Evolutionary conservation across 2,797 vertebrate genomes (phyloP).

Genomic region (Sandelia bainsii): DNA sequence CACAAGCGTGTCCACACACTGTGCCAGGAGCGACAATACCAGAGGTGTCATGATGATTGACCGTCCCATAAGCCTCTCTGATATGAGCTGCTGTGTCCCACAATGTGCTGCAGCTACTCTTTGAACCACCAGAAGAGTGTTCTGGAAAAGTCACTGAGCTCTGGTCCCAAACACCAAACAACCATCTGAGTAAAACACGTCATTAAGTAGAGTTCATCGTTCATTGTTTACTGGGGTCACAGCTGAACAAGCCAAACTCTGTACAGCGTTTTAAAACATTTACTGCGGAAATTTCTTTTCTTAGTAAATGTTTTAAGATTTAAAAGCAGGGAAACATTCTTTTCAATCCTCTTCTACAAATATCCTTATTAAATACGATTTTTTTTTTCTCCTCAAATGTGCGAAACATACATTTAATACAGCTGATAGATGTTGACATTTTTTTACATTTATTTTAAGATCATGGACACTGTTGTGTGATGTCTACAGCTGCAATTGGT

Average conservation of each 20-base stretch:
- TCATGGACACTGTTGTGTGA: too few species aligned
- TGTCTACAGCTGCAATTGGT: background rate
- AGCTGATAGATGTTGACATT: too few species aligned
- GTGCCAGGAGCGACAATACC: constrained; percentile 33
- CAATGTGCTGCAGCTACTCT: constrained; percentile 31
- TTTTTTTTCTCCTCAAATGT: too few species aligned
- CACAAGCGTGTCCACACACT: constrained; percentile 16
- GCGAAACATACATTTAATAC: too few species aligned
- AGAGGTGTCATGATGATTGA: constrained; percentile 65
- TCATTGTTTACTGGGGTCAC: background rate
- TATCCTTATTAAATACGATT: too few species aligned
- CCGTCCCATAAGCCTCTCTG: constrained; percentile 54
- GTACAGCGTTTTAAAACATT: too few species aligned
- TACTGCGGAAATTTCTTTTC: too few species aligned
- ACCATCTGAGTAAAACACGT: background rate
- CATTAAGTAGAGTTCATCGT: background rate
- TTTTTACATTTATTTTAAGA: too few species aligned
- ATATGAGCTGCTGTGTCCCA: constrained; percentile 50
- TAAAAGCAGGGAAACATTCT: too few species aligned
- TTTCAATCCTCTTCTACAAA: too few species aligned
- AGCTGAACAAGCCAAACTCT: background rate
- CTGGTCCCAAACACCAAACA: background rate
- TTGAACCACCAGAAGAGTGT: constrained; percentile 5
- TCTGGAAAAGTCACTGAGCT: background rate
- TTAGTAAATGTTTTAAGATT: too few species aligned